Evolutionary conservation across 2,113 vertebrate genomes (phyloP).

Genomic region (Athene cunicularia): DNA sequence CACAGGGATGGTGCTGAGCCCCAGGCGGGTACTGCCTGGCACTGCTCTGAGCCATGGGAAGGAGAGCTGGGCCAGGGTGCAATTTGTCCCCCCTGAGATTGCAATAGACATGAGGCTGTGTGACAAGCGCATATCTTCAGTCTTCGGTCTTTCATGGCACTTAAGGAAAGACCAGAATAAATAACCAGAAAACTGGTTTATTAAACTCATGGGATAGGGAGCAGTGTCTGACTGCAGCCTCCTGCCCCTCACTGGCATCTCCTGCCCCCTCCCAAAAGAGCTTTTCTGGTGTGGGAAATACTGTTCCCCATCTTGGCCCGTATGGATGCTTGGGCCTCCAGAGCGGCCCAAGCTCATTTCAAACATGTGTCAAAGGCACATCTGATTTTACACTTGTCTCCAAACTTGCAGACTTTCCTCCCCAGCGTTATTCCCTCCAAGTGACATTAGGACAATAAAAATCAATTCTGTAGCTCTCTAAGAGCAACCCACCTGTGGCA

Average conservation of each 20-base stretch:
- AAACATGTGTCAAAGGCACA: background rate
- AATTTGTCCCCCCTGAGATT: background rate
- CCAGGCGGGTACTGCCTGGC: background rate
- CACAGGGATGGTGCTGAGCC: background rate
- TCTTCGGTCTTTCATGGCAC: accelerated
- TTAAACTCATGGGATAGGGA: background rate
- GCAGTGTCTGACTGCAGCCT: background rate
- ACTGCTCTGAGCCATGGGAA: background rate
- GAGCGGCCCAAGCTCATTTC: background rate
- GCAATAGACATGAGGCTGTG: accelerated
- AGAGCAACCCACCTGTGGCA: background rate
- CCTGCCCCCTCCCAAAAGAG: background rate
- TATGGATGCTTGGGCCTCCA: background rate
- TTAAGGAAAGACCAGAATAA: background rate
- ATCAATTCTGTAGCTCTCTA: background rate
- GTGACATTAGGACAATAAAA: background rate
- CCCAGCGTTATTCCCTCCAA: background rate
- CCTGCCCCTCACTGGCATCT: background rate
- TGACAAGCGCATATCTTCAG: accelerated
- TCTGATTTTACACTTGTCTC: background rate
- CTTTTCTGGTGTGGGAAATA: background rate
- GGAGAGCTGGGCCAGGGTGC: background rate
- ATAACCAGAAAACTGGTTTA: background rate
- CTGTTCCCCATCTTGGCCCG: background rate
- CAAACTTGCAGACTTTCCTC: background rate